A percentile compares a stretch with the other conserved stretches of the same genome.
Conservation (phyloP, 2,888 invertebrate species). For the Temnothorax rugatulus region DNA sequence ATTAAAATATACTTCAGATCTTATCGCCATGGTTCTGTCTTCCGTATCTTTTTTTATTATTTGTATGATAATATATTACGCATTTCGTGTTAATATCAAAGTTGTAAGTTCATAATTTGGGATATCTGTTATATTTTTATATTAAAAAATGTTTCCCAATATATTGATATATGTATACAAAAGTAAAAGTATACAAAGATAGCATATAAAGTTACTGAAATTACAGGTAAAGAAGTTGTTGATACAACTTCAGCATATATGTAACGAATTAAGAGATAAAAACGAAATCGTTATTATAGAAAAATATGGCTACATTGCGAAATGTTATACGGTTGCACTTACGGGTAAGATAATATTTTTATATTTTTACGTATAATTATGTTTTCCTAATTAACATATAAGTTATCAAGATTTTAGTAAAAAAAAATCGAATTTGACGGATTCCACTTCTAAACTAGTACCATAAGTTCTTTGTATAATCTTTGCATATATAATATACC, state of each 20-base stretch:
- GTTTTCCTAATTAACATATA: not conserved
- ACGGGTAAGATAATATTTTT: not conserved
- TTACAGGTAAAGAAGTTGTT: not conserved
- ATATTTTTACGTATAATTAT: not conserved
- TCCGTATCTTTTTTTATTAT: not conserved
- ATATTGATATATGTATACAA: no score
- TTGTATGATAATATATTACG: not conserved
- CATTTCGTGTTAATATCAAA: not conserved
- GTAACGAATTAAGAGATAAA: conserved; percentile 1
- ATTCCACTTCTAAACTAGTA: not conserved
- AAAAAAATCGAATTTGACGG: no score
- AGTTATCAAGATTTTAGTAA: no score
- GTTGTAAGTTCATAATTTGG: not conserved
- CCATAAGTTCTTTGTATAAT: not conserved
- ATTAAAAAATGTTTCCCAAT: not conserved
- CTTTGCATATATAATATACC: not conserved
- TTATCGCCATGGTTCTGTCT: not conserved
- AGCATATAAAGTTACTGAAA: not conserved
- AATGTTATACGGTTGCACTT: not conserved
- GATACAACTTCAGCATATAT: not conserved
- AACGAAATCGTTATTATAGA: conserved; percentile 13
- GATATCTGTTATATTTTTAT: not conserved
- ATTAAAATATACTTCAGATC: not conserved
- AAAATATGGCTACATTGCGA: conserved; percentile 10
- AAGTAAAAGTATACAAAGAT: not conserved